These are phyloP conservation scores for Incurvaria masculella DNA, from an alignment of 2,888 invertebrate species.

Conservation along the genomic window DNA sequence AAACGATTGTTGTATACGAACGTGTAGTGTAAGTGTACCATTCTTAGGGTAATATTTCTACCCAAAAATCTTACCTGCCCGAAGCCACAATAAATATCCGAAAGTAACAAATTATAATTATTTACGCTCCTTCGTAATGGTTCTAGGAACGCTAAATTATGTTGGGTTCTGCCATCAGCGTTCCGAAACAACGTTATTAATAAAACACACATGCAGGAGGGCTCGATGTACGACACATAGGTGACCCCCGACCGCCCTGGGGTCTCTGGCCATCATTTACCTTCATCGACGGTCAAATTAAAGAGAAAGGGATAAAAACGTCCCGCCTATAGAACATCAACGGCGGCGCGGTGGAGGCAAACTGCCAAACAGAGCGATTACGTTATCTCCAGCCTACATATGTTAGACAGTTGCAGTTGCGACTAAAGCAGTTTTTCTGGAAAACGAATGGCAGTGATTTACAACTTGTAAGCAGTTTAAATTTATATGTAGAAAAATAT, in stretches of 20 bases:
- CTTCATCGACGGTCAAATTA: constrained; percentile 46
- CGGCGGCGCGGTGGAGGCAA: not conserved
- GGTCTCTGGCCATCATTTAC: constrained; percentile 38
- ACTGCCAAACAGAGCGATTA: too few species aligned
- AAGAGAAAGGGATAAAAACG: constrained; percentile 54
- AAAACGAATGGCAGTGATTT: too few species aligned
- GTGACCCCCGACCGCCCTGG: not conserved
- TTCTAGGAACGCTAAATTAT: not conserved
- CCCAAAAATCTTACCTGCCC: not conserved
- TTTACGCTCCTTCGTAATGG: not conserved
- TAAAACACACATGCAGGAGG: constrained; percentile 24
- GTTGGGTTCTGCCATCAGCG: not conserved
- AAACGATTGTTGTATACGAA: too few species aligned
- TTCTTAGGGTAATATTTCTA: not conserved
- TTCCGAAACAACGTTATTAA: constrained; percentile 24
- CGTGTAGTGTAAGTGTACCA: too few species aligned
- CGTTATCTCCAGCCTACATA: too few species aligned
- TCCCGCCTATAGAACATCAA: constrained; percentile 42
- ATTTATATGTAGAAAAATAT: too few species aligned
- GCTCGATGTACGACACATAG: not conserved
- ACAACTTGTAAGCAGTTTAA: too few species aligned
- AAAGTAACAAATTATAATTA: not conserved
- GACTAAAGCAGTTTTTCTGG: too few species aligned
- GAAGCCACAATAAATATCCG: not conserved
- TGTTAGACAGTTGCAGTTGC: too few species aligned